Evolutionary conservation across 1,140 invertebrate species (phyloP).

Genomic region (Hycleus phaleratus): DNA sequence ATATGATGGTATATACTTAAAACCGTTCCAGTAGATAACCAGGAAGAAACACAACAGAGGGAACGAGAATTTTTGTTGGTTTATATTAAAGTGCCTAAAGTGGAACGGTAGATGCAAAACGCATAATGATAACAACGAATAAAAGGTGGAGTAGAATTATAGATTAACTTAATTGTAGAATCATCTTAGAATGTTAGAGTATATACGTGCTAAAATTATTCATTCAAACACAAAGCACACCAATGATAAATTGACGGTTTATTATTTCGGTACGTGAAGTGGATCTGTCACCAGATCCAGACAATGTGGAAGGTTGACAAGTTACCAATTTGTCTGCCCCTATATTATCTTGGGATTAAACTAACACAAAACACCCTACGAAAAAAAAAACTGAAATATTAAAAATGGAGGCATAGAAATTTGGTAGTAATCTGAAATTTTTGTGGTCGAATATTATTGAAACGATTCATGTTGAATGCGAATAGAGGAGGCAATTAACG

Average conservation of each 20-base stretch:
- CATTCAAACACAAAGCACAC: not conserved
- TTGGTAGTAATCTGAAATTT: not conserved
- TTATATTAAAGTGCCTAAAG: too few relatives aligned
- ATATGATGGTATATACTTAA: too few relatives aligned
- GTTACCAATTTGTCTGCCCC: not conserved
- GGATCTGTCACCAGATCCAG: slow-evolving; percentile 1
- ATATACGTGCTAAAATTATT: slow-evolving; percentile 9
- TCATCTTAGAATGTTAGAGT: slow-evolving; percentile 1
- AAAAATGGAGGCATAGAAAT: not conserved
- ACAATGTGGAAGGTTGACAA: slow-evolving; percentile 1
- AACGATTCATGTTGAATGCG: slow-evolving; percentile 2
- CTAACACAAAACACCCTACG: not conserved
- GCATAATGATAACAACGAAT: too few relatives aligned
- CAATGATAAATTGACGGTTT: slow-evolving; percentile 14
- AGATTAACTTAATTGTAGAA: slow-evolving; percentile 9
- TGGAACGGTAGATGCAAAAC: too few relatives aligned
- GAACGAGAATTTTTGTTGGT: too few relatives aligned
- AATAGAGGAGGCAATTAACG: slow-evolving; percentile 17
- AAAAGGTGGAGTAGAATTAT: not conserved
- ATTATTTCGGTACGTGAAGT: slow-evolving; percentile 11
- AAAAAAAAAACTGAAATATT: not conserved
- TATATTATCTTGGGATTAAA: not conserved
- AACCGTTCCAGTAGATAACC: too few relatives aligned
- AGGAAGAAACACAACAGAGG: too few relatives aligned
- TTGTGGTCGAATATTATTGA: not conserved